phyloP scores from a whole-genome alignment of 1,140 invertebrate species.

The Leptinotarsa undecemlineata region DNA sequence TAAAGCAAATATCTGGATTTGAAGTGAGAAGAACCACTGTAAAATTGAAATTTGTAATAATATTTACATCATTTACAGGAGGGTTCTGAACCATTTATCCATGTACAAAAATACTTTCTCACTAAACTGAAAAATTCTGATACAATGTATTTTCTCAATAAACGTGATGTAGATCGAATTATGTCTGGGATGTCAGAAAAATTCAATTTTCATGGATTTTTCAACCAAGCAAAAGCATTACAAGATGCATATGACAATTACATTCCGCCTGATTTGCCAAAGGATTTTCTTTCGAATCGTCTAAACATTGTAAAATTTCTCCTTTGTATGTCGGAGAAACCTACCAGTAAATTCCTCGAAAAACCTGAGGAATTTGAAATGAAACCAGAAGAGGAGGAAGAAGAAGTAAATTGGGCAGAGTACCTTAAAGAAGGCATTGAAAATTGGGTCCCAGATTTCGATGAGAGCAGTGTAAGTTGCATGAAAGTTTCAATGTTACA shows the following conservation, averaged over 20 bases:
- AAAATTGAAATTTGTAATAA: neutral
- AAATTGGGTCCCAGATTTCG: constrained; percentile 40
- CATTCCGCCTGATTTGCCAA: constrained; percentile 32
- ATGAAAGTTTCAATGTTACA: neutral
- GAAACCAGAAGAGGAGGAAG: constrained; percentile 30
- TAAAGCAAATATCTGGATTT: constrained; percentile 39
- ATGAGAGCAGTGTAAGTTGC: constrained; percentile 42
- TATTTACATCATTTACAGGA: constrained; percentile 35
- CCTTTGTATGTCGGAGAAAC: constrained; percentile 46
- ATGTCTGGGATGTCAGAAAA: constrained; percentile 48
- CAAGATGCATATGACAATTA: constrained; percentile 44
- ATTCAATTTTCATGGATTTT: constrained; percentile 50
- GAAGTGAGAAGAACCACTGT: constrained; percentile 35
- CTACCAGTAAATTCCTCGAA: constrained; percentile 49
- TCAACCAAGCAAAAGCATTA: constrained; percentile 42
- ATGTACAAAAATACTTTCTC: constrained; percentile 39
- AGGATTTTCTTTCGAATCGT: constrained; percentile 35
- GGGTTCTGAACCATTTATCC: constrained; percentile 39
- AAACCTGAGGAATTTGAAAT: constrained; percentile 39
- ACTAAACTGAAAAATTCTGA: constrained; percentile 40
- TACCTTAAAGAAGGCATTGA: constrained; percentile 51
- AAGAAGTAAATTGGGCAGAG: constrained; percentile 49
- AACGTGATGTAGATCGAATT: constrained; percentile 46
- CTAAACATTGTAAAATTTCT: constrained; percentile 48
- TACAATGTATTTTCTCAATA: constrained; percentile 46